Percentiles rank a stretch among this genome's conserved stretches.
Conservation (phyloP, 1,140 invertebrate genomes). For the Saxidomus purpurata region DNA sequence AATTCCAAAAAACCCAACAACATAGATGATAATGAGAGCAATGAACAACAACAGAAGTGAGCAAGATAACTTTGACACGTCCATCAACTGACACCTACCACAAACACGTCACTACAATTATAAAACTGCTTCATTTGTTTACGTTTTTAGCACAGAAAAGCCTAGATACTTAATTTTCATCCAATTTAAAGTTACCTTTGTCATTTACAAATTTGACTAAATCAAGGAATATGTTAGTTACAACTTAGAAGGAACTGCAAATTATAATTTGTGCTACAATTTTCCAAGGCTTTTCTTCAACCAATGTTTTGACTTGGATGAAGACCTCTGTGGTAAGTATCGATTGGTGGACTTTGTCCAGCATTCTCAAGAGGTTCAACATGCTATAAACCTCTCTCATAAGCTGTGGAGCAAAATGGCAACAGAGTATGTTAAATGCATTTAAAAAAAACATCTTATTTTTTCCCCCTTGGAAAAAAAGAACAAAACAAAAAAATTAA, state of each 20-base stretch:
- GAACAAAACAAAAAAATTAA: not conserved
- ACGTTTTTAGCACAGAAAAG: no score
- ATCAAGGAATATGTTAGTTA: no score
- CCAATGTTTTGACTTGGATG: no score
- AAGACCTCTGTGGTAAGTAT: no score
- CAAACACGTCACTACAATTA: no score
- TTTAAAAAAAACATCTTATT: conserved; percentile 1
- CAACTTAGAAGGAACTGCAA: no score
- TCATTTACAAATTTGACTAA: no score
- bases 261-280: no score
- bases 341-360: not conserved
- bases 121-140: no score
- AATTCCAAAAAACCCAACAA: conserved; percentile 48
- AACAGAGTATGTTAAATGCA: conserved; percentile 49
- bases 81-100: not conserved
- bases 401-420: conserved; percentile 1
- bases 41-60: conserved; percentile 63
- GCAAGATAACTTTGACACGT: conserved; percentile 45
- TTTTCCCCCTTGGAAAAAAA: not conserved
- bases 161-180: no score
- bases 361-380: conserved; percentile 2
- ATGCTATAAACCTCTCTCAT: conserved; percentile 12
- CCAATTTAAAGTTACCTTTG: no score
- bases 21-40: conserved; percentile 36
- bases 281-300: no score